Conservation (phyloP, 2,797 vertebrate genomes). For the Carapus acus region DNA sequence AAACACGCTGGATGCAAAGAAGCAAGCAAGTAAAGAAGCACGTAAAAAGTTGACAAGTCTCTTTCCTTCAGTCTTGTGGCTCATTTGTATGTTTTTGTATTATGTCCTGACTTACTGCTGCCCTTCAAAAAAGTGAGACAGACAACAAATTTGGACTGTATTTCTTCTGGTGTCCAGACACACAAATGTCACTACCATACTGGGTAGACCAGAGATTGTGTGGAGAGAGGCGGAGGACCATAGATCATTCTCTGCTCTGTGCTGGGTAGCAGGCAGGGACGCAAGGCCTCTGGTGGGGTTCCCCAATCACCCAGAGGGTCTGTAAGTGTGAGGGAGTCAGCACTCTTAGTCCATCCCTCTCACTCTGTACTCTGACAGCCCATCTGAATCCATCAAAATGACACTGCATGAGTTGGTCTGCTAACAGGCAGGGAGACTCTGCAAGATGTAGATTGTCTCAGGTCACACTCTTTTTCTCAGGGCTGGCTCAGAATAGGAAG, state of each 20-base stretch:
- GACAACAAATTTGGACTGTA: too few relatives aligned
- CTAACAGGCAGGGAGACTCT: background rate
- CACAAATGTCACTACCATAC: too few relatives aligned
- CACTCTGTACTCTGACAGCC: constrained; percentile 56
- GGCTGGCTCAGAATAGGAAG: constrained; percentile 14
- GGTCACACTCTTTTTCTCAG: background rate
- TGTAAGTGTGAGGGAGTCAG: constrained; percentile 63
- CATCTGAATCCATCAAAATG: constrained; percentile 49
- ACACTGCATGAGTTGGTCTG: constrained; percentile 20
- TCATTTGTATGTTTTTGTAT: too few relatives aligned
- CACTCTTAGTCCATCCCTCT: constrained; percentile 60
- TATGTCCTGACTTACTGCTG: too few relatives aligned
- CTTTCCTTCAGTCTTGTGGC: too few relatives aligned
- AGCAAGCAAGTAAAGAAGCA: too few relatives aligned
- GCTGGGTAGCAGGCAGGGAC: constrained; percentile 11
- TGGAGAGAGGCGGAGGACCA: constrained; percentile 49
- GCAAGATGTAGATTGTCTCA: constrained; percentile 15
- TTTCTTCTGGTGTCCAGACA: too few relatives aligned
- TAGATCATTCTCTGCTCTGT: constrained; percentile 65
- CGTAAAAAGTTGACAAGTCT: too few relatives aligned
- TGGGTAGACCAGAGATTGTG: constrained; percentile 45
- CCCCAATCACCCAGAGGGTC: constrained; percentile 36
- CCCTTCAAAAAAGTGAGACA: too few relatives aligned
- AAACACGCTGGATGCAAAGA: too few relatives aligned
- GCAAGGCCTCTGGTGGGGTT: constrained; percentile 30